Percentiles rank a stretch among this genome's conserved stretches.
Evolutionary conservation across 2,888 invertebrate species (phyloP).

Genomic region (Luperina testacea): DNA sequence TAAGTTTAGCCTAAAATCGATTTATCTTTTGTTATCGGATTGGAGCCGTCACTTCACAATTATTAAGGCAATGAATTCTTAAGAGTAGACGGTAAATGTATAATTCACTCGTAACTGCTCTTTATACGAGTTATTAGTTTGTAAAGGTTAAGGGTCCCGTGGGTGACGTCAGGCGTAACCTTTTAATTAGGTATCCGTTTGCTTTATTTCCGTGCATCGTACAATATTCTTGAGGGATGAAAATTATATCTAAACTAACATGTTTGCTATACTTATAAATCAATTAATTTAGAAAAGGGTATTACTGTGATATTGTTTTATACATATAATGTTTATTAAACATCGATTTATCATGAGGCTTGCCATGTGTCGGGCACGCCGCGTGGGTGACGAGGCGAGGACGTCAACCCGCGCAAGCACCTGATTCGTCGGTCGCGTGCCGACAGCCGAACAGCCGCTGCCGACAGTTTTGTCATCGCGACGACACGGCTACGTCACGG

Average conservation of each 20-base stretch:
- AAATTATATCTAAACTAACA: slow-evolving; percentile 3
- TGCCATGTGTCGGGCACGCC: slow-evolving; percentile 31
- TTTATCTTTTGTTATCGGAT: slow-evolving; percentile 15
- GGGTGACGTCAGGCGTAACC: slow-evolving; percentile 70
- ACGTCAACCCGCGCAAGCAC: slow-evolving; percentile 54
- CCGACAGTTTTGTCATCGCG: slow-evolving; percentile 62
- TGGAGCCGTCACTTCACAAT: slow-evolving; percentile 5
- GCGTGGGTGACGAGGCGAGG: slow-evolving; percentile 47
- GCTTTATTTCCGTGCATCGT: background rate
- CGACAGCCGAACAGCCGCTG: slow-evolving; percentile 41
- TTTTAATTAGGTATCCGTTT: slow-evolving; percentile 55
- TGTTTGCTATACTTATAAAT: background rate
- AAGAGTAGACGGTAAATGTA: slow-evolving; percentile 62
- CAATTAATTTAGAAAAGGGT: slow-evolving; percentile 1
- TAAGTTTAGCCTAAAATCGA: slow-evolving; percentile 15
- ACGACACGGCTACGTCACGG: slow-evolving; percentile 66
- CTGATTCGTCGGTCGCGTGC: slow-evolving; percentile 72
- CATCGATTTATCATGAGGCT: slow-evolving; percentile 39
- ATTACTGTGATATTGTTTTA: slow-evolving; percentile 7
- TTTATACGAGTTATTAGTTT: slow-evolving; percentile 66
- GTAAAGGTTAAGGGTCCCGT: slow-evolving; percentile 67
- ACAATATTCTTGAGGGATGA: slow-evolving; percentile 4
- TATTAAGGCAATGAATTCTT: slow-evolving; percentile 36
- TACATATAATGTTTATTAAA: slow-evolving; percentile 33
- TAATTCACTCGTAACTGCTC: slow-evolving; percentile 47